phyloP scores from a whole-genome alignment of 2,888 invertebrate species.

The Oscheius sp. region DNA sequence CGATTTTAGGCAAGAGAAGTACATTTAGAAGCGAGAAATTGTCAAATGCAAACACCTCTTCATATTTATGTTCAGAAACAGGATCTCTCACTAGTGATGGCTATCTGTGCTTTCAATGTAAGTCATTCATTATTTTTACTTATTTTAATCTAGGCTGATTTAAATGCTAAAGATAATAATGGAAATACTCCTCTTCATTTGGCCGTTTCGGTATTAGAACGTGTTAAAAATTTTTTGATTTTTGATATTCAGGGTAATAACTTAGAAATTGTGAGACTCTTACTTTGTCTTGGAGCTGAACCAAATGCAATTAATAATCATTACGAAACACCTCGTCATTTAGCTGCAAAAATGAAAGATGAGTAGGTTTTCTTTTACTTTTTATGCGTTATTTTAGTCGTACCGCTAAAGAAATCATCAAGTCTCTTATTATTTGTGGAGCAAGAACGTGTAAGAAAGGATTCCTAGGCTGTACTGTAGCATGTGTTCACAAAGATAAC shows the following conservation, averaged over 20 bases:
- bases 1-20: slow-evolving; percentile 37
- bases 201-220: slow-evolving; percentile 67
- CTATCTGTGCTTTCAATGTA: slow-evolving; percentile 39
- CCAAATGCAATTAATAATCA: slow-evolving; percentile 71
- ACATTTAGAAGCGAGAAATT: slow-evolving; percentile 71
- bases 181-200: slow-evolving; percentile 72
- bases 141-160: slow-evolving; percentile 59
- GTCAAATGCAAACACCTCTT: slow-evolving; percentile 71
- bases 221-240: too few relatives aligned
- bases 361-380: slow-evolving; percentile 40
- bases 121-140: not conserved
- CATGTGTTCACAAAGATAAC: slow-evolving; percentile 58
- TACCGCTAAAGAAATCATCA: slow-evolving; percentile 39
- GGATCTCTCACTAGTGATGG: slow-evolving; percentile 56
- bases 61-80: slow-evolving; percentile 66
- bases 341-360: slow-evolving; percentile 68
- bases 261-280: slow-evolving; percentile 70
- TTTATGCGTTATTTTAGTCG: slow-evolving; percentile 30
- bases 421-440: slow-evolving; percentile 58
- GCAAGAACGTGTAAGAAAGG: slow-evolving; percentile 55
- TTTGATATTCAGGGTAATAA: slow-evolving; percentile 43
- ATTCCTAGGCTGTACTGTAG: slow-evolving; percentile 64
- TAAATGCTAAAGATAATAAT: slow-evolving; percentile 70
- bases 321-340: slow-evolving; percentile 72
- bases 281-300: slow-evolving; percentile 73